These are phyloP conservation scores for Pangasius macronema DNA, from an alignment of 2,797 vertebrate species.

Conservation along the genomic window DNA sequence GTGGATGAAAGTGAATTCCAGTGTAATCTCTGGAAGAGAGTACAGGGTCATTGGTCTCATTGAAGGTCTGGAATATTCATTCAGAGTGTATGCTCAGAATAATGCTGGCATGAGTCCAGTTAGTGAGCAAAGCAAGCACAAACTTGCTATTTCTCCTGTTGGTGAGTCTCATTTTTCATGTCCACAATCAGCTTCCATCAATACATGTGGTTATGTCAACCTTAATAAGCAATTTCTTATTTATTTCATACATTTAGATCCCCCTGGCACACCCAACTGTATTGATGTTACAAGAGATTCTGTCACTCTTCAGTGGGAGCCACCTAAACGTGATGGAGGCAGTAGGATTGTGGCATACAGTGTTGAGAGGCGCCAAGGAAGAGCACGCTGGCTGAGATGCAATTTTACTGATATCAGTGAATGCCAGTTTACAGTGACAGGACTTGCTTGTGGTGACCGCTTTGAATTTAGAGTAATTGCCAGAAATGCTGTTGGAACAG, in stretches of 20 bases:
- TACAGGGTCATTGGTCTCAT: slow-evolving; percentile 89
- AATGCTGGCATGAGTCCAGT: slow-evolving; percentile 88
- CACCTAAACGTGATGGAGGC: slow-evolving; percentile 91
- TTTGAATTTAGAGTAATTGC: slow-evolving; percentile 96
- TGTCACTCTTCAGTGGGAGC: slow-evolving; percentile 92
- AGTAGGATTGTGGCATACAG: slow-evolving; percentile 96
- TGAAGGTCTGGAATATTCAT: slow-evolving; percentile 96
- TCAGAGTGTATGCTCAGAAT: slow-evolving; percentile 94
- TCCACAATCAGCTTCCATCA: background rate
- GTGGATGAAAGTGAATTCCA: slow-evolving; percentile 92
- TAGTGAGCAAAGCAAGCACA: slow-evolving; percentile 95
- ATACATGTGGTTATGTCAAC: background rate
- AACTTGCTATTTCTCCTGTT: slow-evolving; percentile 93
- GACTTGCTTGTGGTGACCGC: slow-evolving; percentile 90
- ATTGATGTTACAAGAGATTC: slow-evolving; percentile 97
- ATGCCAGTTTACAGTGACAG: slow-evolving; percentile 92
- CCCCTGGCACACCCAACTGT: slow-evolving; percentile 93
- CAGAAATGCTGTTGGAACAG: slow-evolving; percentile 94
- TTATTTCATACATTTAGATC: slow-evolving; percentile 75
- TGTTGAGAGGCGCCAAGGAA: slow-evolving; percentile 93
- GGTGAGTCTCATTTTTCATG: slow-evolving; percentile 79
- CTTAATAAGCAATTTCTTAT: background rate
- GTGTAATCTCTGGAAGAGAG: slow-evolving; percentile 88
- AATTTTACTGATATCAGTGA: slow-evolving; percentile 95
- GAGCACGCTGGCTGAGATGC: slow-evolving; percentile 90